Evolutionary conservation across 2,113 vertebrate genomes (phyloP), one percentile per base, ranked within the genome.

Genomic region (Hystrix cristata): DNA sequence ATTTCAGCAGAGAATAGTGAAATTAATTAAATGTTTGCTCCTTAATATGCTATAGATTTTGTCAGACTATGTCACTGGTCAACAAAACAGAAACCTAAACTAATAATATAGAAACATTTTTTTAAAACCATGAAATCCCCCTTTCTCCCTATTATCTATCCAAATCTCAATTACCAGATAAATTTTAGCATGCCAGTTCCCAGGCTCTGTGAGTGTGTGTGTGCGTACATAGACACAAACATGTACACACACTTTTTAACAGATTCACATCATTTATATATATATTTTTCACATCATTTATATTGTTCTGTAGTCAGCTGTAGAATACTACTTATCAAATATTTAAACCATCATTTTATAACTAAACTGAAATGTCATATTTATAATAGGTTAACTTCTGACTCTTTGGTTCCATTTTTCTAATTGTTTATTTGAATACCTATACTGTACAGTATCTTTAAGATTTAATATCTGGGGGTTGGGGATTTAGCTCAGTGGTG

Each of bases 271-370:
- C 38, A 18, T 48, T 29, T 87, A 7, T 62, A 67, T 51, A 38
- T 38, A 38, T 38, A 2, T 38, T 38, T 38, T n/a, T 74, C 57
- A 53, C 46, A 80, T 23, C 38, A 18, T 48, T 29, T 87, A 7
- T 62, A 67, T 51, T 59, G 3, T 76, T 82, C 48, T 51, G 5
- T 74, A 88, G 57, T 92, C 67, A 76, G 34, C 57, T 82, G 64
- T 92, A 27, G 65, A 91, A 86, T 62, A 72, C 55, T 62, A 72
- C 74, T 69, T 87, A 10, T 78, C 84, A 90, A 76, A 76, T 65
- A 88, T 57, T n/a, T n/a, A 69, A n/a, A 29, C 48, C 19, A 79
- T 74, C n/a, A 87, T 74, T 57, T 92, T 51, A 59, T 51, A 76
- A 51, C 13, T 74, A 65, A 92, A 65, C 65, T 1, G 19, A 76